Percentiles rank a stretch among this genome's conserved stretches.
phyloP scores from a whole-genome alignment of 2,888 invertebrate genomes.

The Eupelmus urozonus region DNA sequence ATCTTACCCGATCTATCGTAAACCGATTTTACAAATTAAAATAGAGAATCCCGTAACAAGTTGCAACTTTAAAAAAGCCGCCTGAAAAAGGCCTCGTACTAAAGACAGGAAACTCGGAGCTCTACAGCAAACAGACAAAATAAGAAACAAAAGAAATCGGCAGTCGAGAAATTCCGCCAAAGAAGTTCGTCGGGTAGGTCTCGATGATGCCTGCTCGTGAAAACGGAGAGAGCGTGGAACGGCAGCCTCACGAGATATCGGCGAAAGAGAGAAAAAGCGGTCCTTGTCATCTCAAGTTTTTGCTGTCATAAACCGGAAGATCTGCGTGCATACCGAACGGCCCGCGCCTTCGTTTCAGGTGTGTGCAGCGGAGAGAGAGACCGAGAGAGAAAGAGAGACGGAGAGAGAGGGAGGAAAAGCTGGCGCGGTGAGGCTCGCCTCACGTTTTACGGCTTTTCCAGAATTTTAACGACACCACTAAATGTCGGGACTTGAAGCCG shows the following conservation, averaged over 20 bases:
- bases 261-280: conserved; percentile 63
- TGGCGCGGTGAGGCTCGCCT: conserved; percentile 43
- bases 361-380: conserved; percentile 12
- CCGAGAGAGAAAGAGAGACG: conserved; percentile 1
- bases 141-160: conserved; percentile 44
- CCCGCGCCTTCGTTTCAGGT: conserved; percentile 57
- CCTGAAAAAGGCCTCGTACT: not conserved
- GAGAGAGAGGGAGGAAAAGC: conserved; percentile 47
- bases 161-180: conserved; percentile 54
- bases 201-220: conserved; percentile 54
- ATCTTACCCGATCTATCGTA: conserved; percentile 6
- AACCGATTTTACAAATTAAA: conserved; percentile 20
- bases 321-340: conserved; percentile 61
- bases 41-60: not conserved
- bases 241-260: conserved; percentile 29
- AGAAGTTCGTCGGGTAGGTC: conserved; percentile 36
- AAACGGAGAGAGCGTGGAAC: conserved; percentile 18
- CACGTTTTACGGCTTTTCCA: conserved; percentile 74
- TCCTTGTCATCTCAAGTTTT: conserved; percentile 68
- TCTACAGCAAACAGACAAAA: not conserved
- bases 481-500: conserved; percentile 65
- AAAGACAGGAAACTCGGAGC: not conserved
- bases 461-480: conserved; percentile 75
- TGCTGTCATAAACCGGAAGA: conserved; percentile 70
- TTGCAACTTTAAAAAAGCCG: not conserved